A percentile compares a stretch with the other conserved stretches of the same genome.
Conservation (phyloP, 1,140 invertebrate species). For the Drosophila orosa region DNA sequence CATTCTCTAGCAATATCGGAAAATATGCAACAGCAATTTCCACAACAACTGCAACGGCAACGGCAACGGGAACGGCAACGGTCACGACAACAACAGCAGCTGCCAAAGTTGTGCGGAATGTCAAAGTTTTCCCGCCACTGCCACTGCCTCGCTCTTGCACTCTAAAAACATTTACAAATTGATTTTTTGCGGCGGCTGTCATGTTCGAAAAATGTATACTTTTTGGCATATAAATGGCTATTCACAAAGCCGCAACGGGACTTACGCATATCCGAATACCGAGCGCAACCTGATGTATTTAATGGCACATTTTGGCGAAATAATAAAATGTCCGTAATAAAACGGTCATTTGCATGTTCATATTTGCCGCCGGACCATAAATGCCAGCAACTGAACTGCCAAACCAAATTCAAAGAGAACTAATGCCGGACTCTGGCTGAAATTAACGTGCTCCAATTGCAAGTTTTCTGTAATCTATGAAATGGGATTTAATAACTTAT, state of each 20-base stretch:
- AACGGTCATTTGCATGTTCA: slow-evolving; percentile 73
- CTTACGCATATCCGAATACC: slow-evolving; percentile 25
- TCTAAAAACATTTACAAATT: slow-evolving; percentile 81
- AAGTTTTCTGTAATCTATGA: no score
- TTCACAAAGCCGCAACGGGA: slow-evolving; percentile 61
- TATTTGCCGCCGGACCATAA: slow-evolving; percentile 40
- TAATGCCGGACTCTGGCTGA: slow-evolving; percentile 9
- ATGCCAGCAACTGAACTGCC: slow-evolving; percentile 48
- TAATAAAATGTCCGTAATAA: slow-evolving; percentile 77
- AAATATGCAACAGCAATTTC: slow-evolving; percentile 45
- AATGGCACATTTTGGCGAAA: slow-evolving; percentile 68
- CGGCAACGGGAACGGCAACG: slow-evolving; percentile 18
- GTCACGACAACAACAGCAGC: slow-evolving; percentile 35
- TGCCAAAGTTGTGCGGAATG: slow-evolving; percentile 68
- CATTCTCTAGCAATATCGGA: slow-evolving; percentile 41
- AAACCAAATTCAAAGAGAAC: slow-evolving; percentile 7
- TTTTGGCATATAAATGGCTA: slow-evolving; percentile 57
- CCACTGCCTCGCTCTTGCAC: slow-evolving; percentile 19
- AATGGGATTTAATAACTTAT: no score
- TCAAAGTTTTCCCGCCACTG: slow-evolving; percentile 56
- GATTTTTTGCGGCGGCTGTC: slow-evolving; percentile 66
- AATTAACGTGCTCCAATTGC: slow-evolving; percentile 59
- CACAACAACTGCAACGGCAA: slow-evolving; percentile 30
- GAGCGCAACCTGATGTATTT: slow-evolving; percentile 60
- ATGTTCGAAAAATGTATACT: slow-evolving; percentile 33